Evolutionary conservation across 1,140 invertebrate species (phyloP).

Genomic region (Aphaenogaster floridana): DNA sequence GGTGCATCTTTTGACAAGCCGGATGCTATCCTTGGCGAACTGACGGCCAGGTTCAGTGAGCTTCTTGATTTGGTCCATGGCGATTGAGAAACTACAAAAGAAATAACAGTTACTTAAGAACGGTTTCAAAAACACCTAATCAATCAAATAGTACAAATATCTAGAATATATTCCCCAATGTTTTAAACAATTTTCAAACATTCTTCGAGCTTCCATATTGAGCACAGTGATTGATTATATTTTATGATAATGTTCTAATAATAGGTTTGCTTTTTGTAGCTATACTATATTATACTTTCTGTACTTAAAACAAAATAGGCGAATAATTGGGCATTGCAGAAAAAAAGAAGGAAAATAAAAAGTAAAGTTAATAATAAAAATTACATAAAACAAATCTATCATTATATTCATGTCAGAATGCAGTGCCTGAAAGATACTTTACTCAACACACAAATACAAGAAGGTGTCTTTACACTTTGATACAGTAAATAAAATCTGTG

Average conservation of each 20-base stretch:
- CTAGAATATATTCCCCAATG: neutral
- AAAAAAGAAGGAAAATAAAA: neutral
- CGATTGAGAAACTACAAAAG: slow-evolving; percentile 36
- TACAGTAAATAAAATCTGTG: neutral
- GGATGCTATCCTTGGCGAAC: slow-evolving; percentile 98
- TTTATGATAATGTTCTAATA: neutral
- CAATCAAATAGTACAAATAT: neutral
- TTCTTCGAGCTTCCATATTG: neutral
- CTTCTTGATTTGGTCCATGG: slow-evolving; percentile 99
- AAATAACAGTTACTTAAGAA: neutral
- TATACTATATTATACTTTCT: neutral
- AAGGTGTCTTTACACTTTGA: neutral
- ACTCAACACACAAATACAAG: neutral
- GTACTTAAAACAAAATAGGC: neutral
- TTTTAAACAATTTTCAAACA: neutral
- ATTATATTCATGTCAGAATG: neutral
- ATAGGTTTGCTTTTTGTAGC: neutral
- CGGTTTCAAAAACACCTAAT: neutral
- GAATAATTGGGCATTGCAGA: neutral
- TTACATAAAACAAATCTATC: neutral
- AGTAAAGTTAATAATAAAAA: neutral
- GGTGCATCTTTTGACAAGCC: slow-evolving; percentile 99
- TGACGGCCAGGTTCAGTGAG: slow-evolving; percentile 97
- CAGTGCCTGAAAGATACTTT: neutral
- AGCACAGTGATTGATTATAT: neutral